Evolutionary conservation across 2,797 vertebrate species (phyloP).

Genomic region (Psittacula derbiana): DNA sequence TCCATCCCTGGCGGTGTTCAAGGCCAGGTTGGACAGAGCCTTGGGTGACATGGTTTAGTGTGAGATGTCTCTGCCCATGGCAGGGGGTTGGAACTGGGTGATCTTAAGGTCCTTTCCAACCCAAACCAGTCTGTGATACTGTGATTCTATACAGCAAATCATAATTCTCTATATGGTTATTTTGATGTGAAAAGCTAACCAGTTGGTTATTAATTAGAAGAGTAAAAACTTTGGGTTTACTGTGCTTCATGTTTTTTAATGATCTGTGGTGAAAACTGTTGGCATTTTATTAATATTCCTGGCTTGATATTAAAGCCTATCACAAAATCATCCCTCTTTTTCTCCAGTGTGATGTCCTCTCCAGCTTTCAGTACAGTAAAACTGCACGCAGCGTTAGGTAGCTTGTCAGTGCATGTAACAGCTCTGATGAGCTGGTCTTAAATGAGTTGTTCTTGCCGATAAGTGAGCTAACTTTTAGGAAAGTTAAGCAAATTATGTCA

Average conservation of each 20-base stretch:
- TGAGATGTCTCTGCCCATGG: neutral
- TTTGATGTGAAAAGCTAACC: neutral
- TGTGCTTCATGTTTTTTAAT: neutral
- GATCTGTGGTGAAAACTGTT: neutral
- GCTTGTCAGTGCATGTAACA: accelerated
- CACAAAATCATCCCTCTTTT: neutral
- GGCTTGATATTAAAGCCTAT: neutral
- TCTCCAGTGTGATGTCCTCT: accelerated
- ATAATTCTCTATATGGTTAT: neutral
- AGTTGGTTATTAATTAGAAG: neutral
- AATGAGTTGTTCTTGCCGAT: neutral
- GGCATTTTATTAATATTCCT: neutral
- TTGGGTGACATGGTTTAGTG: neutral
- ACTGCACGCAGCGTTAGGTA: neutral
- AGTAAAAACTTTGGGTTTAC: neutral
- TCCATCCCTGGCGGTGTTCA: neutral
- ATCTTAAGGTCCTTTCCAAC: neutral
- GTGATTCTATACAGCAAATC: neutral
- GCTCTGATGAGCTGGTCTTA: neutral
- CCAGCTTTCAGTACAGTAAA: no score
- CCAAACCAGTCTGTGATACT: neutral
- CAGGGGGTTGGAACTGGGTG: neutral
- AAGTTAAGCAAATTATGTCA: neutral
- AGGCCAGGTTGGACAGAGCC: neutral
- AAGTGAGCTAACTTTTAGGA: neutral